These are phyloP conservation scores for Erethizon dorsatum DNA, from an alignment of 2,797 vertebrate species.

Conservation along the genomic window DNA sequence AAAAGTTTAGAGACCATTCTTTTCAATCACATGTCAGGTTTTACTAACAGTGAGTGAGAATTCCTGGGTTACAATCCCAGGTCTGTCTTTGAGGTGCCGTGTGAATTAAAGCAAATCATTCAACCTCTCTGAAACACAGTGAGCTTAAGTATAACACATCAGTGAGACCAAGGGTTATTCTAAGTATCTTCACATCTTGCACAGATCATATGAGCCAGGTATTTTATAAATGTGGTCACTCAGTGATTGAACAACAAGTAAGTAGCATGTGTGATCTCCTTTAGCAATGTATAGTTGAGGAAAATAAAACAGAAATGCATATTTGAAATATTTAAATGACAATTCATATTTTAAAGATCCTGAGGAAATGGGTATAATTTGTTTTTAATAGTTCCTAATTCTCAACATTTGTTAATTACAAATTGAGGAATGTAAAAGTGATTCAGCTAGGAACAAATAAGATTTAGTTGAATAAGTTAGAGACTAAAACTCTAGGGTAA, in stretches of 20 bases:
- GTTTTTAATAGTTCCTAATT: background rate
- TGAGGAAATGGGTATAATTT: background rate
- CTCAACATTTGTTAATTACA: conserved; percentile 32
- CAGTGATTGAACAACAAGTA: background rate
- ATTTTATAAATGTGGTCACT: background rate
- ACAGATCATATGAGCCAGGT: background rate
- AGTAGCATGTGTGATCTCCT: background rate
- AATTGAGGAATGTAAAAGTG: background rate
- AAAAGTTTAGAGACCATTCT: background rate
- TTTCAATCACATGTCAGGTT: background rate
- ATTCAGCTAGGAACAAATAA: background rate
- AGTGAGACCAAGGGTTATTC: background rate
- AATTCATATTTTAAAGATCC: conserved; percentile 26
- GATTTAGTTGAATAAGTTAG: background rate
- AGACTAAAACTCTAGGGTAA: background rate
- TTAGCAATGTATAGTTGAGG: background rate
- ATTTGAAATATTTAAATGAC: background rate
- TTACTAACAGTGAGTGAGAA: background rate
- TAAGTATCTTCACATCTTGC: background rate
- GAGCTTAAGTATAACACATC: background rate
- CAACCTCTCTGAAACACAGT: background rate
- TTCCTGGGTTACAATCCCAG: background rate
- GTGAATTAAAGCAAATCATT: background rate
- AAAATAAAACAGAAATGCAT: background rate
- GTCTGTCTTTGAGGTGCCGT: background rate